Base-by-base conservation (phyloP, 2,888 invertebrate species). In the Dioctria rufipes region DNA sequence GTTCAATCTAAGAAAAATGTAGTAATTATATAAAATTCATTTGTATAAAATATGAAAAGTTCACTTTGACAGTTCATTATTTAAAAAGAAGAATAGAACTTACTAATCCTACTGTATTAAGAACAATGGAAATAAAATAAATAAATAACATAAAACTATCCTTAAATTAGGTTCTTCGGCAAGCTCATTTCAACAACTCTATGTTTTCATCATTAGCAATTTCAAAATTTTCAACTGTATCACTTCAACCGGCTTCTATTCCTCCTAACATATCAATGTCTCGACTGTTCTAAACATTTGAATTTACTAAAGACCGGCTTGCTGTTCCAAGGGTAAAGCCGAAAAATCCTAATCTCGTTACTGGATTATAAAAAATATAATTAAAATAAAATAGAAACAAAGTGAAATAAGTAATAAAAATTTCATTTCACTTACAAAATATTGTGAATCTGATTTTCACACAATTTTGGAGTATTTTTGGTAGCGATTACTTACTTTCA, bases 331-430 rank as follows among this genome's bases (percentile, higher is more conserved):
- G 37, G 3, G 13, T 13, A 61, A 61, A 61, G 25, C 4, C 61
- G 25, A 61, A 61, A 61, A 61, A 61, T 25, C 65, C 65, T 65
- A 2, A 39, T 40, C 65, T 65, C 8, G 40, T 65, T 65, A 4
- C 9, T 3, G 65, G 65, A 9, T 65, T 11, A 40, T 65, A 25
- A 65, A 25, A 65, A 65, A 11, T 39, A 39, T 0, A 6, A 39
- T 40, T 65, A 11, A 6, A 65, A 65, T 4, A 39, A 65, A 40
- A 65, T 39, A 11, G 3, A 54, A 54, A n/a, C 11, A 54, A n/a
- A 54, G 4, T 1, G 6, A 8, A 54, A 3, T 25, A 25, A 25
- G 11, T n/a, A 54, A 54, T 1, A 1, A 65, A n/a, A 65, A 65
- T 40, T 6, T 39, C 40, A 65, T 39, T 9, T 40, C 3, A 65